phyloP scores from a whole-genome alignment of 2,888 invertebrate genomes.

The Mimumesa dahlbomi region DNA sequence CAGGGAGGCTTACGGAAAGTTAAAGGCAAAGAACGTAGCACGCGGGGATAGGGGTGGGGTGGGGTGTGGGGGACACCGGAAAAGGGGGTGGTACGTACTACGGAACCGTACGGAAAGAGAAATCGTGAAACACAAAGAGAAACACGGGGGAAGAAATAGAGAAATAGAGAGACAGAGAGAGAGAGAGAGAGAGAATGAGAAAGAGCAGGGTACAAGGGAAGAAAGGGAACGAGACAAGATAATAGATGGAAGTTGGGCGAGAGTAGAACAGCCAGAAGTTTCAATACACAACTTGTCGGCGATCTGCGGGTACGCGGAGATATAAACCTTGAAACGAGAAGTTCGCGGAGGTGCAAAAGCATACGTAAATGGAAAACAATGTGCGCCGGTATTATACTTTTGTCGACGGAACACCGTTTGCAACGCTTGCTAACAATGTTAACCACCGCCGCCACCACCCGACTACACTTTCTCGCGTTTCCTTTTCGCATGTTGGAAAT shows the following conservation, averaged over 20 bases:
- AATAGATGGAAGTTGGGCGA: too few relatives aligned
- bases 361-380: conserved; percentile 59
- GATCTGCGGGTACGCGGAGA: conserved; percentile 37
- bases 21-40: not conserved
- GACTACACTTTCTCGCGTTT: conserved; percentile 30
- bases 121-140: conserved; percentile 1
- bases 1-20: not conserved
- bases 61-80: too few relatives aligned
- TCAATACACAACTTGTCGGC: conserved; percentile 40
- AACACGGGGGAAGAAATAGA: not conserved
- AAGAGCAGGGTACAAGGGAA: too few relatives aligned
- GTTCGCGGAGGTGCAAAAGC: conserved; percentile 46
- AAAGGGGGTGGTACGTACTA: too few relatives aligned
- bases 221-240: too few relatives aligned
- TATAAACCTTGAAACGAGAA: conserved; percentile 50
- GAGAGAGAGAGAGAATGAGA: not conserved
- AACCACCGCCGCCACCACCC: conserved; percentile 18
- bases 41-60: conserved; percentile 7
- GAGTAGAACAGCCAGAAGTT: too few relatives aligned
- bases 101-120: conserved; percentile 3
- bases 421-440: conserved; percentile 53
- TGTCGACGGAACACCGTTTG: conserved; percentile 16
- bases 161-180: too few relatives aligned
- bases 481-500: conserved; percentile 38
- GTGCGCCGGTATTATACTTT: conserved; percentile 41